A percentile compares a stretch with the other conserved stretches of the same genome.
phyloP scores from a whole-genome alignment of 1,140 invertebrate genomes.

The Papilio glaucus region DNA sequence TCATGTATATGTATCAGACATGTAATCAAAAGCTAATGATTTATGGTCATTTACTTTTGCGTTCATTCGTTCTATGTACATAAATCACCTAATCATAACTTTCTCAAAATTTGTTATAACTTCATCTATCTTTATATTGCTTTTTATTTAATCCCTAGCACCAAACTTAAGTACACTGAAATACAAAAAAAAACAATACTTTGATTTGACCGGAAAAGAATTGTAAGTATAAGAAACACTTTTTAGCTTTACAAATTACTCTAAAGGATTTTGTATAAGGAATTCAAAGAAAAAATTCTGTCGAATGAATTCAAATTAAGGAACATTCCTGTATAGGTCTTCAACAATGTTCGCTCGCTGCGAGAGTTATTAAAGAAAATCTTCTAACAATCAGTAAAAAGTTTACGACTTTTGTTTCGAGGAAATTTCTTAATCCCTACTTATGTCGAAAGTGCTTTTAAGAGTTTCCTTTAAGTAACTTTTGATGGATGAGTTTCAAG shows the following conservation, averaged over 20 bases:
- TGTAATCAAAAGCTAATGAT: no score
- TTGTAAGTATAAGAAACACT: no score
- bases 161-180: no score
- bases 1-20: no score
- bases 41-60: no score
- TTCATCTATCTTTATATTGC: no score
- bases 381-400: background rate
- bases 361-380: background rate
- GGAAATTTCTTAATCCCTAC: background rate
- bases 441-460: background rate
- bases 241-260: background rate
- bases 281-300: background rate
- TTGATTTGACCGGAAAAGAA: no score
- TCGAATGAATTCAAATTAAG: background rate
- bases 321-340: background rate
- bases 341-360: background rate
- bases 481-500: background rate
- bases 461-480: background rate
- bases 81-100: no score
- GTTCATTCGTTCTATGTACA: no score
- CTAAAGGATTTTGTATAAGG: background rate
- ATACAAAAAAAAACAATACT: no score
- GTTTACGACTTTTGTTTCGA: background rate
- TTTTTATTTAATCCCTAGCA: no score
- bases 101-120: no score